Evolutionary conservation across 2,113 vertebrate genomes (phyloP).

Genomic region (Podarcis raffonei): DNA sequence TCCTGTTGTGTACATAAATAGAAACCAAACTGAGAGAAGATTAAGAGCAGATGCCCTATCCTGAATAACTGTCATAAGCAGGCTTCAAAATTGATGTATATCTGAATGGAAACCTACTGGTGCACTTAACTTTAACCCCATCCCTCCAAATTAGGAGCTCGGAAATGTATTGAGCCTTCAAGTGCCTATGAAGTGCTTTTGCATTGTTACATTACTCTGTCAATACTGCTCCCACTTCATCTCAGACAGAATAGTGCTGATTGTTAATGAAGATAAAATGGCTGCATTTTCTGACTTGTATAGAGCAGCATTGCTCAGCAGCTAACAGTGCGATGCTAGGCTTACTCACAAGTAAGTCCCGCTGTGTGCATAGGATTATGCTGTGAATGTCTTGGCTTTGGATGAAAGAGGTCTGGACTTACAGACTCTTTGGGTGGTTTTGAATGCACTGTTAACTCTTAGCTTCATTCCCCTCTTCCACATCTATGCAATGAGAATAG

Average conservation of each 20-base stretch:
- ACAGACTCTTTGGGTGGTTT: not conserved
- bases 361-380: not conserved
- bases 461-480: not conserved
- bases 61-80: not conserved
- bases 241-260: not conserved
- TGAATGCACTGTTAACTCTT: not conserved
- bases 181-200: not conserved
- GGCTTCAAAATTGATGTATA: not conserved
- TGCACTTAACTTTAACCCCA: not conserved
- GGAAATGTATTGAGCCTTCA: not conserved
- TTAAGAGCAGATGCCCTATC: not conserved
- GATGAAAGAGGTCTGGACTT: not conserved
- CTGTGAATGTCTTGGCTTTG: not conserved
- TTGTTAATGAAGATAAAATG: constrained; percentile 15
- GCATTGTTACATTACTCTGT: not conserved
- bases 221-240: not conserved
- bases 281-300: not conserved
- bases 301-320: not conserved
- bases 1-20: not conserved
- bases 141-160: not conserved
- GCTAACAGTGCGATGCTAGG: no score
- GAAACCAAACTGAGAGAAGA: not conserved
- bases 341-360: not conserved
- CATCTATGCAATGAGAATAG: not conserved
- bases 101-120: not conserved